Evolutionary conservation across 1,140 invertebrate genomes (phyloP), one percentile per base, ranked within the genome.

Genomic region (Vanessa atalanta): DNA sequence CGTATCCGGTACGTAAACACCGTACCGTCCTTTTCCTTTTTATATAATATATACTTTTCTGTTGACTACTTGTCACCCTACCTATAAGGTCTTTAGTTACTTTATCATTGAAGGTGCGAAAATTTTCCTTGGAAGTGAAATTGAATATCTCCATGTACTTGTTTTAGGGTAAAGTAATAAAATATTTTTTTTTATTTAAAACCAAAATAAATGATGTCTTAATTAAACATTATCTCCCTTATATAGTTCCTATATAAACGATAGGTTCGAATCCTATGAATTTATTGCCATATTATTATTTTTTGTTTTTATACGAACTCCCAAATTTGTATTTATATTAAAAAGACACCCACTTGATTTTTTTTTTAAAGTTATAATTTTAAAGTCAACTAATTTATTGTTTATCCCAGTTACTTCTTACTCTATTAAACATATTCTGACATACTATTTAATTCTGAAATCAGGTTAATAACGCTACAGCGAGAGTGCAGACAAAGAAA

Each of bases 401-500:
- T 61, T 15, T 37, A n/a, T 4, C 14, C 23, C 20, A 23, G 9
- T 61, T 1, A 37, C 20, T 12, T 9, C 13, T 12, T 57, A 57
- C 23, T 57, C 11, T 23, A 3, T 57, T 6, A 26, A 57, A 50
- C 13, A 50, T 48, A 20, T 74, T 47, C 47, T 78, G 50, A 78
- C 64, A 65, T 84, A 73, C 69, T 71, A 50, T 85, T 89, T 86
- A 82, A 77, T 86, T 82, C 80, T 76, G 75, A 86, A 75, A 82
- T 82, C 95, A 99, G 98, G 98, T 99, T 90, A 99, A 99, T 95
- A 99, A 99, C 95, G 98, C 98, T 81, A 99, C 98, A 85, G 98
- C 98, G 83, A 95, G 98, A 94, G 98, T 99, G 92, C 98, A 99
- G 95, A 99, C 98, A 88, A 99, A 99, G 96, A 99, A 99, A 95